phyloP scores from a whole-genome alignment of 2,888 invertebrate species.

The Chromoteleia sp. region DNA sequence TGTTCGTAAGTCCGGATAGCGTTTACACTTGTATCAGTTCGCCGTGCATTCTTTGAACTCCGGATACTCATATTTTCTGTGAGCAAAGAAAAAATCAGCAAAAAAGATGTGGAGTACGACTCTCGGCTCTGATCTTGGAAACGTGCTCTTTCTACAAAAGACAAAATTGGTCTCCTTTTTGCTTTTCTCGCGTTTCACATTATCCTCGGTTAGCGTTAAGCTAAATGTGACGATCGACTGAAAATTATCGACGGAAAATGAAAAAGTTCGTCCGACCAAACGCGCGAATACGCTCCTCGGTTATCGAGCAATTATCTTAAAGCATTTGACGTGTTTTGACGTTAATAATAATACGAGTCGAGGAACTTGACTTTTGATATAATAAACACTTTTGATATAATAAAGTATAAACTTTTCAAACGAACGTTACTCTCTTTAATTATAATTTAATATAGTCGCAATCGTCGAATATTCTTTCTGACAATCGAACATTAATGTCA shows the following conservation, averaged over 20 bases:
- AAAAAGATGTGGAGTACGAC: not conserved
- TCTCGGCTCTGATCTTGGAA: not conserved
- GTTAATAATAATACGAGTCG: too few relatives aligned
- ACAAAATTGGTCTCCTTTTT: not conserved
- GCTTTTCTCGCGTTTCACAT: not conserved
- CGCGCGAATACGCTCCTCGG: not conserved
- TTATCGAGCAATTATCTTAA: constrained; percentile 2
- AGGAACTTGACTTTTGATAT: not conserved
- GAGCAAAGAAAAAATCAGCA: not conserved
- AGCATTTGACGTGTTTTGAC: not conserved
- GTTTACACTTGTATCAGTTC: too few relatives aligned
- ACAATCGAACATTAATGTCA: constrained; percentile 3
- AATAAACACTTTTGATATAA: not conserved
- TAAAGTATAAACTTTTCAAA: not conserved
- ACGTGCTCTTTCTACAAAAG: not conserved
- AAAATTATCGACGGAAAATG: too few relatives aligned
- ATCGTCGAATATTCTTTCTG: not conserved
- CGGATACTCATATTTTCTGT: too few relatives aligned
- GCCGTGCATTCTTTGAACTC: too few relatives aligned
- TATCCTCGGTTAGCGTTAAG: not conserved
- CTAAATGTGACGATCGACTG: not conserved
- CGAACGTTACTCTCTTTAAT: not conserved
- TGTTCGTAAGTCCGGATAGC: too few relatives aligned
- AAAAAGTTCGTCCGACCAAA: not conserved
- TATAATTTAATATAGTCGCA: not conserved